A percentile compares a stretch with the other conserved stretches of the same genome.
Conservation (phyloP, 2,113 vertebrate species). For the Tetraodon nigroviridis region DNA sequence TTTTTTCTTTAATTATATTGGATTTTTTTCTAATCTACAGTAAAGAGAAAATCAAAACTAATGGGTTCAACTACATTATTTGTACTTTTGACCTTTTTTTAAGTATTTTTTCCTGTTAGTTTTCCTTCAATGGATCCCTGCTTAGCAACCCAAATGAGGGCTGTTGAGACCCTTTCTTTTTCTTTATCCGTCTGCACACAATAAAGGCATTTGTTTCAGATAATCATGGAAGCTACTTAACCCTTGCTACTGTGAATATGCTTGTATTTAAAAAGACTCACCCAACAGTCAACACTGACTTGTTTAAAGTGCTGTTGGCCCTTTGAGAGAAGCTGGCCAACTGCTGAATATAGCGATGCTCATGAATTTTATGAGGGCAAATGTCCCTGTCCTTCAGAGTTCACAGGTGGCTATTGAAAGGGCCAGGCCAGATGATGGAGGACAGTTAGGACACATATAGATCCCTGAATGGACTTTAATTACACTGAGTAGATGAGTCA, state of each 20-base stretch:
- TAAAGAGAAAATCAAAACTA: no score
- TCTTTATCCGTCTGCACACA: conserved; percentile 27
- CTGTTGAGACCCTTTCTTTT: conserved; percentile 36
- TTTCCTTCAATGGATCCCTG: conserved; percentile 29
- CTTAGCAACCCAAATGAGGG: conserved; percentile 19
- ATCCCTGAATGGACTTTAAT: conserved; percentile 70
- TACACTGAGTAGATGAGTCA: conserved; percentile 60
- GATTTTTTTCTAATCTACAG: no score
- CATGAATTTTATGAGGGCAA: conserved; percentile 72
- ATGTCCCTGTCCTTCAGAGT: conserved; percentile 63
- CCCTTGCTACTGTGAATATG: conserved; percentile 57
- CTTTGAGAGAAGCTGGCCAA: conserved; percentile 45
- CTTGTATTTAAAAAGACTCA: conserved; percentile 58
- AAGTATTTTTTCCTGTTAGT: conserved; percentile 18
- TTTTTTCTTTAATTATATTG: no score
- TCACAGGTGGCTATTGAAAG: conserved; percentile 73
- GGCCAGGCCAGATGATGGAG: conserved; percentile 58
- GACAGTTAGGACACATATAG: conserved; percentile 62
- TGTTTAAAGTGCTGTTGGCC: conserved; percentile 56
- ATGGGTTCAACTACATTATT: no score
- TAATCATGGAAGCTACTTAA: conserved; percentile 61
- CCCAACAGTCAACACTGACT: conserved; percentile 58
- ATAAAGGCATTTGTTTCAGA: conserved; percentile 59
- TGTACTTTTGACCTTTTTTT: conserved; percentile 9
- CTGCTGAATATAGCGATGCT: conserved; percentile 53